Conservation (phyloP, 1,140 invertebrate genomes). For the Coelopa frigida region DNA sequence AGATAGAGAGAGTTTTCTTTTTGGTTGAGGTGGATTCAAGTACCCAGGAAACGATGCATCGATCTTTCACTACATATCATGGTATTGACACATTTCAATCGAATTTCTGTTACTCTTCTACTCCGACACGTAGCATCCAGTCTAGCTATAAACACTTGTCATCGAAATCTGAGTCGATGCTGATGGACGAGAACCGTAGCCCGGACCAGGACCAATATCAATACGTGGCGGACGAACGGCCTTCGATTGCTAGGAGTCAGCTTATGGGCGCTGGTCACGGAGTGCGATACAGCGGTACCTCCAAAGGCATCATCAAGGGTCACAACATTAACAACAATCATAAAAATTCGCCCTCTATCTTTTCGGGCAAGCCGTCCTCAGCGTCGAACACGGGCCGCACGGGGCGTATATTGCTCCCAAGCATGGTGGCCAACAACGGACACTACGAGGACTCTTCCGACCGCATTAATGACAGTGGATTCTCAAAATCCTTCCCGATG, state of each 20-base stretch:
- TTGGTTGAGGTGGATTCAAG: not conserved
- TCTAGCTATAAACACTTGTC: conserved; percentile 13
- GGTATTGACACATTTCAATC: not conserved
- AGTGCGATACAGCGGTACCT: not conserved
- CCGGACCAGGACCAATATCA: conserved; percentile 20
- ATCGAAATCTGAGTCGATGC: conserved; percentile 19
- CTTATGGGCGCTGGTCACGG: not conserved
- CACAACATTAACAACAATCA: conserved; percentile 11
- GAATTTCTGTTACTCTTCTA: conserved; percentile 3
- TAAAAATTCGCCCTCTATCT: no score
- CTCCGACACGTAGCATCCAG: conserved; percentile 28
- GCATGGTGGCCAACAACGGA: not conserved
- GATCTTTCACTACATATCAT: not conserved
- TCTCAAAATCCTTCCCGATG: conserved; percentile 24
- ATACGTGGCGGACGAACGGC: conserved; percentile 12
- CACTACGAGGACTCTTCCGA: conserved; percentile 8
- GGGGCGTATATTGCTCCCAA: conserved; percentile 12
- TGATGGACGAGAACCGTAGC: conserved; percentile 37
- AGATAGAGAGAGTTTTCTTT: not conserved
- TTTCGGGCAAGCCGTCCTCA: no score
- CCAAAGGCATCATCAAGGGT: not conserved
- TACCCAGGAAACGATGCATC: not conserved
- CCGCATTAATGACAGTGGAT: conserved; percentile 16
- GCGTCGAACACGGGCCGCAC: conserved; percentile 4
- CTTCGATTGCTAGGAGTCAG: conserved; percentile 21